These are phyloP conservation scores for Atrina japonica DNA, from an alignment of 2,888 invertebrate genomes.

Conservation along the genomic window DNA sequence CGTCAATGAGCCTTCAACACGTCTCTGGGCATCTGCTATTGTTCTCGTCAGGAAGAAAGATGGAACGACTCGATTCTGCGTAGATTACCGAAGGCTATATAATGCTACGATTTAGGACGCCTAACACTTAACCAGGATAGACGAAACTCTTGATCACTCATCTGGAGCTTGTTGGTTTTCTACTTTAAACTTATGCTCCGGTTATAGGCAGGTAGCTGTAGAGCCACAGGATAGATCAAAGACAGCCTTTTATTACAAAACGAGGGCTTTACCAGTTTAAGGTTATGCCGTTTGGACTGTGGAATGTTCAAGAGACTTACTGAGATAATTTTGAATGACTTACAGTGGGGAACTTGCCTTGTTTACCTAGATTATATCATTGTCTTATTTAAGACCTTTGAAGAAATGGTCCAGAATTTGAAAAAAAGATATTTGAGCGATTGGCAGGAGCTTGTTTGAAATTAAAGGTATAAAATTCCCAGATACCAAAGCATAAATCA, in stretches of 20 bases:
- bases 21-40: constrained; percentile 15
- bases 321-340: constrained; percentile 63
- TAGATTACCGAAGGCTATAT: constrained; percentile 18
- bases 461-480: constrained; percentile 38
- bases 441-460: constrained; percentile 48
- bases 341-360: constrained; percentile 65
- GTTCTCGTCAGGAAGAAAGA: constrained; percentile 16
- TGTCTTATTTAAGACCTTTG: constrained; percentile 48
- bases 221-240: constrained; percentile 44
- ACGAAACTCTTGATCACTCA: constrained; percentile 21
- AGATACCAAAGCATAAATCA: constrained; percentile 25
- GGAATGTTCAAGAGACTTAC: constrained; percentile 71
- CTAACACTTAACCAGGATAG: constrained; percentile 21
- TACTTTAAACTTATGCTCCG: constrained; percentile 26
- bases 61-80: constrained; percentile 6
- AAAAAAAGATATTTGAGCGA: constrained; percentile 40
- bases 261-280: constrained; percentile 61
- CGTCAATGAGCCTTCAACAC: neutral
- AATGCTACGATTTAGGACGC: constrained; percentile 14
- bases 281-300: constrained; percentile 71
- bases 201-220: constrained; percentile 41
- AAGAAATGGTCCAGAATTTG: constrained; percentile 47
- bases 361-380: constrained; percentile 79
- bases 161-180: constrained; percentile 30
- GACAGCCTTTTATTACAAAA: constrained; percentile 59